These are phyloP conservation scores for Clarias pachynema DNA, from an alignment of 2,797 vertebrate species.

Conservation along the genomic window DNA sequence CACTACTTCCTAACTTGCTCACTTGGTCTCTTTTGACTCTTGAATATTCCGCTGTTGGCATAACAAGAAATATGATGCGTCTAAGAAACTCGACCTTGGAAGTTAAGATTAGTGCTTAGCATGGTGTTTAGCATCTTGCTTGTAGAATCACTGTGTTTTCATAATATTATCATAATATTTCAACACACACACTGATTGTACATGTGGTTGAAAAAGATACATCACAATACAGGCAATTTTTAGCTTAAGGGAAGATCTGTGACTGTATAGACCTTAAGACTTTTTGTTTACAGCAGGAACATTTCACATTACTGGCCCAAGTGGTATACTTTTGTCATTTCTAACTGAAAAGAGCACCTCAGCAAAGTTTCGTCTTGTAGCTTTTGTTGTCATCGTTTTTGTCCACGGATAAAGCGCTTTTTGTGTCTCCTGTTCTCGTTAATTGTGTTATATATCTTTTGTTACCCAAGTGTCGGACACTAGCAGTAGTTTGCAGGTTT, in stretches of 20 bases:
- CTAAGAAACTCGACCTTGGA: constrained; percentile 29
- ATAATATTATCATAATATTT: constrained; percentile 4
- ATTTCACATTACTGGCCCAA: neutral
- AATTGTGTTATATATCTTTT: constrained; percentile 14
- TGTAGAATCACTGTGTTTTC: neutral
- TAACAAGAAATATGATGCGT: constrained; percentile 30
- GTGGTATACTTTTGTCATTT: constrained; percentile 1
- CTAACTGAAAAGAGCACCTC: constrained; percentile 7
- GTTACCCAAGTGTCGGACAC: constrained; percentile 22
- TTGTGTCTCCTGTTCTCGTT: constrained; percentile 4
- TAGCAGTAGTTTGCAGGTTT: constrained; percentile 27
- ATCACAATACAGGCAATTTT: neutral
- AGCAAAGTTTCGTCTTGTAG: neutral
- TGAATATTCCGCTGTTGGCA: constrained; percentile 24
- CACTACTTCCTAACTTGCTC: neutral
- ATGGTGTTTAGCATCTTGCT: constrained; percentile 2
- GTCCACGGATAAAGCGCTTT: constrained; percentile 6
- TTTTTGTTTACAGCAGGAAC: neutral
- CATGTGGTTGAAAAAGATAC: neutral
- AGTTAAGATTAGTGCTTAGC: constrained; percentile 29
- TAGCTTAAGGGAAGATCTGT: neutral
- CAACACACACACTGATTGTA: neutral
- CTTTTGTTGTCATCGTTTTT: constrained; percentile 27
- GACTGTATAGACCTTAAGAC: no score
- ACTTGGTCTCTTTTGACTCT: constrained; percentile 31